Conservation (phyloP, 2,113 vertebrate species). For the Rallus limicola region DNA sequence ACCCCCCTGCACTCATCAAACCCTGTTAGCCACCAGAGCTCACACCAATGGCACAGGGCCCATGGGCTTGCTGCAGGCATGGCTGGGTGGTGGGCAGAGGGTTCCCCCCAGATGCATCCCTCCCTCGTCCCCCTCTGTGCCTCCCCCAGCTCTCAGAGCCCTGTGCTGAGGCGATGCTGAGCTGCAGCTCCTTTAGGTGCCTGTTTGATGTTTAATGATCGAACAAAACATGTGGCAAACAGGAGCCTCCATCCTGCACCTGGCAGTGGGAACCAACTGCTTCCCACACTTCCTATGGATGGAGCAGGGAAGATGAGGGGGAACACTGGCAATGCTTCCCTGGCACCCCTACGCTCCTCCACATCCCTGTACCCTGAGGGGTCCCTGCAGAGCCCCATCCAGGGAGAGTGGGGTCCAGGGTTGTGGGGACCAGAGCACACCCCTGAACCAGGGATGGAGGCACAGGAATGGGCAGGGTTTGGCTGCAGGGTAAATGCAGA, state of each 20-base stretch:
- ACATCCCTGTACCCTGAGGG: fast-evolving
- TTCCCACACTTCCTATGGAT: too few relatives aligned
- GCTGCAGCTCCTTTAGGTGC: background rate
- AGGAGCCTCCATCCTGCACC: background rate
- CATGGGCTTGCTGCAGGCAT: fast-evolving
- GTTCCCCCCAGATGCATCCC: background rate
- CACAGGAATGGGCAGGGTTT: background rate
- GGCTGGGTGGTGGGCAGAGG: background rate
- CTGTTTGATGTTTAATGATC: background rate
- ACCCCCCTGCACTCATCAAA: background rate
- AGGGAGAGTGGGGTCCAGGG: fast-evolving
- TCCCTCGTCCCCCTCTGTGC: fast-evolving
- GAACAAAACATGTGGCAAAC: background rate
- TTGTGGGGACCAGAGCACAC: background rate
- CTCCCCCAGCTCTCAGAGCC: background rate
- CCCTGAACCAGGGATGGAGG: background rate
- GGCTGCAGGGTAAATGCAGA: background rate
- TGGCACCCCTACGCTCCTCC: background rate
- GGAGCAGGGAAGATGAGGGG: background rate
- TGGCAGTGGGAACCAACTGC: fast-evolving
- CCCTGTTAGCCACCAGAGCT: background rate
- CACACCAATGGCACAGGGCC: background rate
- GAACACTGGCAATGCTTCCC: fast-evolving
- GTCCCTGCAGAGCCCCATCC: background rate
- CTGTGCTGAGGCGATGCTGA: fast-evolving